Conservation (phyloP, 2,888 invertebrate genomes). For the Eupithecia inturbata region DNA sequence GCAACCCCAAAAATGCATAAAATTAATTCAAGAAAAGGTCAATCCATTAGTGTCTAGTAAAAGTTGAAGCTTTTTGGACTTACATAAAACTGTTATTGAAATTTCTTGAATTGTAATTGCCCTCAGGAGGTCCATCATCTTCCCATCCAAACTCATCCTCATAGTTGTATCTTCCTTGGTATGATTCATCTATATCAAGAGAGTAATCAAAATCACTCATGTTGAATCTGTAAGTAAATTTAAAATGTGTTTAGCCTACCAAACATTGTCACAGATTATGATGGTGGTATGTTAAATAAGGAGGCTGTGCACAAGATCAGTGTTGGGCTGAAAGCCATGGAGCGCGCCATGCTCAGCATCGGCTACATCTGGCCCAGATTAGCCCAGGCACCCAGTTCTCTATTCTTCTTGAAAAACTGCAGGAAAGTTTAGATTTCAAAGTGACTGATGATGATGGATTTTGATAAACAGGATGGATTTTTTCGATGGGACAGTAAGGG, state of each 20-base stretch:
- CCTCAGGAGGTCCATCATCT: background rate
- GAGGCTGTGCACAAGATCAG: no score
- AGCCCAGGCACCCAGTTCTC: background rate
- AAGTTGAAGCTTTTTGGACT: background rate
- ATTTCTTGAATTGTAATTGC: background rate
- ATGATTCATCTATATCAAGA: slow-evolving; percentile 20
- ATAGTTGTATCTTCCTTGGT: background rate
- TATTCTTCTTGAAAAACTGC: background rate
- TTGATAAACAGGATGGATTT: no score
- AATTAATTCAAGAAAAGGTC: background rate
- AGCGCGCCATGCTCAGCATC: no score
- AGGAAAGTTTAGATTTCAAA: background rate
- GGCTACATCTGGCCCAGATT: no score
- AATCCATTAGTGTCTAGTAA: background rate
- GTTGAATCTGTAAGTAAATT: background rate
- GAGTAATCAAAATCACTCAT: slow-evolving; percentile 33
- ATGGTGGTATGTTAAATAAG: no score
- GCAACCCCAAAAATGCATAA: background rate
- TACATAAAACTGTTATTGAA: background rate
- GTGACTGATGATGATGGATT: background rate
- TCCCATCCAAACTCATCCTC: slow-evolving; percentile 6
- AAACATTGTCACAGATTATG: background rate
- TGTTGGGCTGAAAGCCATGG: no score
- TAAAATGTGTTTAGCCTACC: background rate
- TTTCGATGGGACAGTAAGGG: no score